Base-by-base conservation (phyloP, 1,140 invertebrate genomes). In the Drosophila paulistorum region DNA sequence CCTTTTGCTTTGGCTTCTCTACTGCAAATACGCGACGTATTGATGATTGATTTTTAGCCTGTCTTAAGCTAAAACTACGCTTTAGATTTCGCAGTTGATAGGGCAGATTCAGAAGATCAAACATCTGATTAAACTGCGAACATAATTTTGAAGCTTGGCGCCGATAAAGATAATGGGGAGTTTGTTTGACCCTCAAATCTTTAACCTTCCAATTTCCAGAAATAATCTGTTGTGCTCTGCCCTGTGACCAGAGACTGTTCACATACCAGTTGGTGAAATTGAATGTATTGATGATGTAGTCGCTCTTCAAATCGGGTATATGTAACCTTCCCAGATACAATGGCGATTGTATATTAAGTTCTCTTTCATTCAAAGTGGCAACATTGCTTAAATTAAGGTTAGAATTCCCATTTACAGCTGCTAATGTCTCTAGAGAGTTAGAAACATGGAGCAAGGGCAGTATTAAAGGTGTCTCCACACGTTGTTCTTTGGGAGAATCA, bases 131-230 rank as follows among this genome's bases (percentile, higher is more conserved):
- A 26, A 86, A 48, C 0, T 68, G 57, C 13, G 68, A 35, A 63
- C 83, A 86, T 0, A 87, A 26, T 20, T 87, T 42, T 30, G 42
- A 68, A 73, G 30, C 55, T 51, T 84, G 84, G 0, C 83, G 70
- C 0, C 83, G 77, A 14, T 68, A 70, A 7, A 68, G 3, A 1
- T 33, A 48, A n/a, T 72, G 71, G 41, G 65, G 55, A 45, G 57
- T n/a, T 42, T 79, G 60, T 26, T 79, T 83, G 0, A 92, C 63
- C 5, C 51, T 68, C n/a, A 92, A 65, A 59, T 71, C 63, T 14
- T 79, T 71, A 2, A 89, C 79, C 7, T 77, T 78, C 91, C 91
- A 92, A 7, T 79, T 92, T 13, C 91, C 91, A 5, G 61, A 81
- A 1, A 92, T 79, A 2, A 64, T 37, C 57, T 90, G 84, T n/a